Conservation (phyloP, 2,888 invertebrate species). For the Luffia ferchaultella region DNA sequence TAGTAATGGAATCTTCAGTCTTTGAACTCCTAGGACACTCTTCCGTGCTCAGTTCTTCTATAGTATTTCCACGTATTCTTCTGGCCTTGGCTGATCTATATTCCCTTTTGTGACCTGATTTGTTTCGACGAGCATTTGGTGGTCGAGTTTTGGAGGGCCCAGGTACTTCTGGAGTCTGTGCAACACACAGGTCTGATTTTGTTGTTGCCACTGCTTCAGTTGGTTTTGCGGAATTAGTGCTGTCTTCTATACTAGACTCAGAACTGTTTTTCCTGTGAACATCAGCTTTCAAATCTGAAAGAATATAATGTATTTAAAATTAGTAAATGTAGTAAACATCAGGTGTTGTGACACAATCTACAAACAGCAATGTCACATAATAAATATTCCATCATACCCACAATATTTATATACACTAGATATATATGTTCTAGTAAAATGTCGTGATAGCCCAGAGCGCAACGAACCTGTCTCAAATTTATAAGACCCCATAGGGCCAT, state of each 20-base stretch:
- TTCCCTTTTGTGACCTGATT: slow-evolving; percentile 39
- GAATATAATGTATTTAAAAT: too few species aligned
- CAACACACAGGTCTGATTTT: slow-evolving; percentile 47
- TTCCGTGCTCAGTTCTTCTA: slow-evolving; percentile 47
- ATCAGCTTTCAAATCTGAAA: slow-evolving; percentile 87
- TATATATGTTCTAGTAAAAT: too few species aligned
- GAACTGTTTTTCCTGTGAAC: slow-evolving; percentile 93
- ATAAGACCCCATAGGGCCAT: too few species aligned
- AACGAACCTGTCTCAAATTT: too few species aligned
- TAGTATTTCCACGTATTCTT: slow-evolving; percentile 36
- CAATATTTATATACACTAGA: too few species aligned
- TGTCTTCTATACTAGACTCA: slow-evolving; percentile 82
- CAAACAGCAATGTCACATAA: too few species aligned
- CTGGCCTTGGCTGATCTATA: slow-evolving; percentile 34
- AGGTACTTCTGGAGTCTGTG: slow-evolving; percentile 29
- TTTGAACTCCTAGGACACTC: slow-evolving; percentile 32
- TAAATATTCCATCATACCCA: too few species aligned
- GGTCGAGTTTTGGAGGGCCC: slow-evolving; percentile 42
- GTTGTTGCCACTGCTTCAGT: slow-evolving; percentile 37
- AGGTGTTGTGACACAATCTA: too few species aligned
- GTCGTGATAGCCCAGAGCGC: too few species aligned
- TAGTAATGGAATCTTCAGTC: slow-evolving; percentile 22
- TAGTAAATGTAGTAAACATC: too few species aligned
- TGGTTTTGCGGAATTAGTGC: slow-evolving; percentile 55
- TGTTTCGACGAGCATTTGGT: slow-evolving; percentile 32